Percentiles rank a stretch among this genome's conserved stretches.
phyloP scores from a whole-genome alignment of 2,797 vertebrate genomes.

The Simalia tracyae region DNA sequence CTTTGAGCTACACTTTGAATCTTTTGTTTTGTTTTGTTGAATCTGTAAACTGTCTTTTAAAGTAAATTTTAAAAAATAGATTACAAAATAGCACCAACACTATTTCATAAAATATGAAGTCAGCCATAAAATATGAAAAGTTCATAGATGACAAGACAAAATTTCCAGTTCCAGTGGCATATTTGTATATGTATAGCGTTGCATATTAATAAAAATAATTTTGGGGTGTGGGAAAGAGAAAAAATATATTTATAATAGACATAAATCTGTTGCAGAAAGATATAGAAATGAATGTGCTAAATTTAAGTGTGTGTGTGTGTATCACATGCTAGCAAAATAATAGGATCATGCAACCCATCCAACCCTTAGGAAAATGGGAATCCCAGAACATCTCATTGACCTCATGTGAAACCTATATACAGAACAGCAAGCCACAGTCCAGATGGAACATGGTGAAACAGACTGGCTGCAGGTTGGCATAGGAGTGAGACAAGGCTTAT shows the following conservation, averaged over 20 bases:
- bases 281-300: not conserved
- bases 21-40: not conserved
- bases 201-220: not conserved
- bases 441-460: no score
- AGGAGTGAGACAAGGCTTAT: no score
- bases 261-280: not conserved
- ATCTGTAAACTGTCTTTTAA: not conserved
- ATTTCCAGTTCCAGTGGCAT: not conserved
- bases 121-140: not conserved
- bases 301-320: not conserved
- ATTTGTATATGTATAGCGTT: not conserved
- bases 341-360: no score
- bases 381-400: no score
- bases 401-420: no score
- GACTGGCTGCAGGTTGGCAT: no score
- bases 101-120: not conserved
- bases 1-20: not conserved
- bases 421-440: no score
- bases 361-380: no score
- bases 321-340: no score
- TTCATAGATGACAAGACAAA: not conserved
- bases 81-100: not conserved
- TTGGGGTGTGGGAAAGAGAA: not conserved
- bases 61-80: not conserved
- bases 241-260: not conserved